Evolutionary conservation across 2,888 invertebrate species (phyloP).

Genomic region (Cinara cedri): DNA sequence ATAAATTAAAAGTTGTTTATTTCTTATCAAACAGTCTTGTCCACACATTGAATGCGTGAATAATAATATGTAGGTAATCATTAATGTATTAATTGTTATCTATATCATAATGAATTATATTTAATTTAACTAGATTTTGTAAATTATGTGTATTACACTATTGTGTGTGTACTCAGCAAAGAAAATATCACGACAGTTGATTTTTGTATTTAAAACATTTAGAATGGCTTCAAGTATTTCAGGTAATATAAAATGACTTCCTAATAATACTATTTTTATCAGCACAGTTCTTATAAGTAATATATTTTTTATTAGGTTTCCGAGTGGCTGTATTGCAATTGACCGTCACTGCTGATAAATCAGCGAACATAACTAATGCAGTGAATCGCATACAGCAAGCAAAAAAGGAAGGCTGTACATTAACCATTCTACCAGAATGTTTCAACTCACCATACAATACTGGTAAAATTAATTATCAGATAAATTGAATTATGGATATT

Average conservation of each 20-base stretch:
- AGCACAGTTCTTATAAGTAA: no score
- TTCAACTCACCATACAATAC: constrained; percentile 95
- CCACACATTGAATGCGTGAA: no score
- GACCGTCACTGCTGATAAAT: constrained; percentile 76
- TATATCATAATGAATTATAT: no score
- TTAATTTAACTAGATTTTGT: no score
- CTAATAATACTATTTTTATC: background rate
- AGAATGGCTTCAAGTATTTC: background rate
- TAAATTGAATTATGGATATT: background rate
- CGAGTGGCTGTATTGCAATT: constrained; percentile 84
- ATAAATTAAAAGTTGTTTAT: no score
- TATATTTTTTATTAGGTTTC: constrained; percentile 66
- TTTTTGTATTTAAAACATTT: background rate
- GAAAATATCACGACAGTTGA: background rate
- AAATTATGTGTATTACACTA: no score
- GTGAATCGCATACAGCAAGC: constrained; percentile 75
- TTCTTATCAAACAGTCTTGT: no score
- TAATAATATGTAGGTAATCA: no score
- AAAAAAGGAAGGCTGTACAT: constrained; percentile 69
- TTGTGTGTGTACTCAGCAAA: no score
- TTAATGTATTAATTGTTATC: no score
- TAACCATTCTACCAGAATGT: constrained; percentile 80
- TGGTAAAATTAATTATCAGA: constrained; percentile 63
- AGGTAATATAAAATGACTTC: background rate
- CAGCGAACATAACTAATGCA: constrained; percentile 77